Evolutionary conservation across 2,888 invertebrate species (phyloP), one percentile per base, ranked within the genome.

Genomic region (Synanthedon myopaeformis): DNA sequence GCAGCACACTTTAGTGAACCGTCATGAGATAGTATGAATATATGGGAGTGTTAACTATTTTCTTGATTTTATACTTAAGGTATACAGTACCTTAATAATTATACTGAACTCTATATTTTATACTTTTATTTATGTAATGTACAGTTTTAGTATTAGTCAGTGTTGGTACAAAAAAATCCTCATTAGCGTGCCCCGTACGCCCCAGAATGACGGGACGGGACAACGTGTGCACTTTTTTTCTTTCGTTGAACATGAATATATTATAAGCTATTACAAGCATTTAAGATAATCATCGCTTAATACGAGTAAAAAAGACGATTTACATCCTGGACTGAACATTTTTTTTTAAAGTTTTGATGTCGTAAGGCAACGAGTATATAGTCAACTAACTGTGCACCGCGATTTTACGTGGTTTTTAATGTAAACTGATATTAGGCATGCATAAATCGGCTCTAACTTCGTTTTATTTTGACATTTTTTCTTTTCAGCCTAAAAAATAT

Each of bases 241-340:
- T 66, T 62, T 62, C 61, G 67, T 70, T 66, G 62, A 73, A 68
- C 60, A 66, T 17, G 74, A 72, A 82, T 78, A 77, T 70, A 80
- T 82, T 82, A 82, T 67, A 66, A 71, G 65, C 76, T 69, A 82
- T 83, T 82, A 84, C 79, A 73, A 77, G 72, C 78, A 76, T 80
- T 82, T 84, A 79, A 74, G 82, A 84, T 81, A 75, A 69, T 56
- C 59, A 82, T 83, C 82, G 72, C 61, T 70, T 60, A 71, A 72
- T 69, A 64, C 62, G 54, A 55, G 60, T 59, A 72, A 74, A 72
- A 74, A 73, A 64, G 57, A 55, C 52, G 56, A 56, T 50, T 42
- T 56, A 55, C 55, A 51, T 49, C n/a, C 42, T 17, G 42, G 55
- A 23, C 28, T 55, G 41, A 41, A 52, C 41, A 52, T 13, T 42